A percentile compares a stretch with the other conserved stretches of the same genome.
Conservation (phyloP, 2,113 vertebrate species). For the Coptodon bakossiorum region DNA sequence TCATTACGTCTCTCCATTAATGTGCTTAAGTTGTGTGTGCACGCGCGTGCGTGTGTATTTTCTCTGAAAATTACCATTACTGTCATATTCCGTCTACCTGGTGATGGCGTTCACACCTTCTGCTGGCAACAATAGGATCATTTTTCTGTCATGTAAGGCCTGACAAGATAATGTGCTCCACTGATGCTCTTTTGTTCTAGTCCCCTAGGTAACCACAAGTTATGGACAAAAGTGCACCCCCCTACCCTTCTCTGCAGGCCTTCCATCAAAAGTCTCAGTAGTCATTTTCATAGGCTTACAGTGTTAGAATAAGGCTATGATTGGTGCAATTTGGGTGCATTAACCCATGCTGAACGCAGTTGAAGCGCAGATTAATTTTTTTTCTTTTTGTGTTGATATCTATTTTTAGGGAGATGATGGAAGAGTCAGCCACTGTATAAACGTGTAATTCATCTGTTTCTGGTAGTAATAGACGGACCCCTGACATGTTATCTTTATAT, state of each 20-base stretch:
- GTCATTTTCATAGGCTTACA: slow-evolving; percentile 31
- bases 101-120: neutral
- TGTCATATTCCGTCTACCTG: neutral
- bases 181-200: slow-evolving; percentile 23
- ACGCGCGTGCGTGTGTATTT: neutral
- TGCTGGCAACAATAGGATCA: neutral
- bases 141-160: neutral
- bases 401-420: neutral
- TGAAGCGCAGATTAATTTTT: neutral
- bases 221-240: neutral
- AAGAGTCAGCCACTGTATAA: neutral
- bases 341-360: slow-evolving; percentile 2
- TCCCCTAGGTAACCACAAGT: slow-evolving; percentile 45
- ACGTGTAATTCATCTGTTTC: neutral
- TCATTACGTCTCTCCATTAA: neutral
- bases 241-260: neutral
- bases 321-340: slow-evolving; percentile 58
- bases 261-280: slow-evolving; percentile 3
- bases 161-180: slow-evolving; percentile 43
- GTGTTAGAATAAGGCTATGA: slow-evolving; percentile 35
- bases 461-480: neutral
- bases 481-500: neutral
- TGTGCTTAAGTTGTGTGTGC: neutral
- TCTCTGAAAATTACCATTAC: neutral
- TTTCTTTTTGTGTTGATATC: neutral